phyloP scores from a whole-genome alignment of 2,113 vertebrate genomes.

The Odontesthes bonariensis region DNA sequence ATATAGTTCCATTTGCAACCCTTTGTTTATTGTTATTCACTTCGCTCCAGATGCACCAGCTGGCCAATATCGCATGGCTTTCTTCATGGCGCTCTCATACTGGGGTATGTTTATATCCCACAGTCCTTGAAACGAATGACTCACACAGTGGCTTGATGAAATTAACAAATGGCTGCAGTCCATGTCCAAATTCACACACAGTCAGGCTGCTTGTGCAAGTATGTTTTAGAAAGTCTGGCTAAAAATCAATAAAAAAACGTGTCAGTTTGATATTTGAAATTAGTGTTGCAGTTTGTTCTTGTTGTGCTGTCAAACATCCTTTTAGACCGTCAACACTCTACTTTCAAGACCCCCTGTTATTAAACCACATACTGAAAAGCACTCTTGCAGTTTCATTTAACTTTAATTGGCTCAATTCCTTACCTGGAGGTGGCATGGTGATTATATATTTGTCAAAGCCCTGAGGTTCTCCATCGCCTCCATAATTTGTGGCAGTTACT shows the following conservation, averaged over 20 bases:
- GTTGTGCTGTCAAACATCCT: not conserved
- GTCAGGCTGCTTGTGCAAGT: not conserved
- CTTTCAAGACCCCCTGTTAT: not conserved
- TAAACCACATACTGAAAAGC: not conserved
- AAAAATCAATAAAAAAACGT: not conserved
- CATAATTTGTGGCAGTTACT: slow-evolving; percentile 85
- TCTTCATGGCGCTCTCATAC: not conserved
- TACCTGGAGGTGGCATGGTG: slow-evolving; percentile 82
- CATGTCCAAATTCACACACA: not conserved
- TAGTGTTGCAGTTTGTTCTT: not conserved
- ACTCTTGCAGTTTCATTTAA: not conserved
- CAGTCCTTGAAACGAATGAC: not conserved
- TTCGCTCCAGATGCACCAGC: not conserved
- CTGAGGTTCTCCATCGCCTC: slow-evolving; percentile 83
- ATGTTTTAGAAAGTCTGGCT: not conserved
- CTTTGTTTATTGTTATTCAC: not conserved
- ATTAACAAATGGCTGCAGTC: not conserved
- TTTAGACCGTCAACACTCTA: not conserved
- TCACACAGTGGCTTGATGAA: not conserved
- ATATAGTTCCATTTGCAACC: not conserved
- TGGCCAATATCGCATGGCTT: not conserved
- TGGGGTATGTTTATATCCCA: slow-evolving; percentile 10
- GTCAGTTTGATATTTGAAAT: not conserved
- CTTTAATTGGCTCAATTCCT: slow-evolving; percentile 22
- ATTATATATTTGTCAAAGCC: slow-evolving; percentile 79